phyloP scores from a whole-genome alignment of 2,888 invertebrate genomes.

The Oeneis ivallda region DNA sequence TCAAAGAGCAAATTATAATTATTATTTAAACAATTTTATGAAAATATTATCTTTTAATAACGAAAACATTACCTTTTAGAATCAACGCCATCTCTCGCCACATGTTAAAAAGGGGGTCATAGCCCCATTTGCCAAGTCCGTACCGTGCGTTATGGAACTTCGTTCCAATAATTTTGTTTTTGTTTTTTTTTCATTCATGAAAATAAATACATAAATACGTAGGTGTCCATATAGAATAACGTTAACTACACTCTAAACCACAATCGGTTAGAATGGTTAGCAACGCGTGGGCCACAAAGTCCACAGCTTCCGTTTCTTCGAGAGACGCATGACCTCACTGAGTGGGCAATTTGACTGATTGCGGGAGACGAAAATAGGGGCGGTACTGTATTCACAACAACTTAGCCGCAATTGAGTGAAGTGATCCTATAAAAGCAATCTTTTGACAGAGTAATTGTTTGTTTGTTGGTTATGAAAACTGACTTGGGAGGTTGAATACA shows the following conservation, averaged over 20 bases:
- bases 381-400: slow-evolving; percentile 28
- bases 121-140: too few relatives aligned
- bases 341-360: slow-evolving; percentile 43
- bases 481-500: background rate
- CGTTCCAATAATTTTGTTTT: too few relatives aligned
- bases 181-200: too few relatives aligned
- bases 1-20: too few relatives aligned
- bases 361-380: slow-evolving; percentile 36
- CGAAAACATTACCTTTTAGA: too few relatives aligned
- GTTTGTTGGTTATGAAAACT: slow-evolving; percentile 10
- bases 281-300: slow-evolving; percentile 45
- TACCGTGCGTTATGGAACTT: too few relatives aligned
- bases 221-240: slow-evolving; percentile 21
- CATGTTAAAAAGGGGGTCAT: too few relatives aligned
- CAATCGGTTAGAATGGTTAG: slow-evolving; percentile 47
- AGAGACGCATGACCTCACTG: slow-evolving; percentile 50
- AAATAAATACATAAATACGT: background rate
- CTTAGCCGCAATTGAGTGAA: slow-evolving; percentile 33
- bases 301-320: slow-evolving; percentile 54
- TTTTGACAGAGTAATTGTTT: slow-evolving; percentile 21
- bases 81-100: too few relatives aligned
- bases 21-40: too few relatives aligned
- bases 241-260: slow-evolving; percentile 25
- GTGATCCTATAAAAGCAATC: slow-evolving; percentile 27
- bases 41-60: too few relatives aligned